Conservation (phyloP, 1,140 invertebrate species). For the Ditylenchus dipsaci region DNA sequence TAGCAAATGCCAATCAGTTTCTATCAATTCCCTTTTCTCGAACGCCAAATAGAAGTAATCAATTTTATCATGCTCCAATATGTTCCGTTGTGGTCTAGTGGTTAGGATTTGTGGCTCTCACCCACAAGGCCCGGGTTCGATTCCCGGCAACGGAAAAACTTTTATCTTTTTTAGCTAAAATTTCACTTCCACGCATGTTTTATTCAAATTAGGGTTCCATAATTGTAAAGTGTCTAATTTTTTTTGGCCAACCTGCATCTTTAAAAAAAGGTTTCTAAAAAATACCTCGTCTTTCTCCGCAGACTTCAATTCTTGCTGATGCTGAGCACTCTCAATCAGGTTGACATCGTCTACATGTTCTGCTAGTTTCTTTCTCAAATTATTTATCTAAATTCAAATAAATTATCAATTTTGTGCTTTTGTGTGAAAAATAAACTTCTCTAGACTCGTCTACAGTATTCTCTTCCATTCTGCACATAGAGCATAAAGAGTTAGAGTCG, state of each 20-base stretch:
- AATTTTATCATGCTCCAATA: too few species aligned
- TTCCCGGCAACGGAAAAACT: slow-evolving; percentile 77
- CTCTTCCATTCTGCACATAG: background rate
- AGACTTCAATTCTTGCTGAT: background rate
- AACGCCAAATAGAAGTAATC: too few species aligned
- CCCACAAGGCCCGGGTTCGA: slow-evolving; percentile 76
- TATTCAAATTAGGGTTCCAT: too few species aligned
- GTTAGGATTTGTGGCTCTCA: slow-evolving; percentile 78
- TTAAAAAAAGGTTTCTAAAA: too few species aligned
- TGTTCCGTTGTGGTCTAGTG: slow-evolving; percentile 59
- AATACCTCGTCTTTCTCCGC: background rate
- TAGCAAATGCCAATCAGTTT: too few species aligned
- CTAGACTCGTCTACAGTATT: background rate
- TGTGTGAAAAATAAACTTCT: too few species aligned
- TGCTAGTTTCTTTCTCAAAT: background rate
- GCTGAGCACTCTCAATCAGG: background rate
- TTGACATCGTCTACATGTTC: background rate
- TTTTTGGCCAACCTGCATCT: too few species aligned
- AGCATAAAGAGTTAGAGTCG: background rate
- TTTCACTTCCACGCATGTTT: too few species aligned
- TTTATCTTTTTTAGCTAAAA: too few species aligned
- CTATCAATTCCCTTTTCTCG: too few species aligned
- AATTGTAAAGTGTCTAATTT: too few species aligned
- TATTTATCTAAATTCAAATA: background rate
- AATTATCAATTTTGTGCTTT: too few species aligned